Evolutionary conservation across 2,888 invertebrate species (phyloP), one percentile per base, ranked within the genome.

Genomic region (Chymomyza amoena): DNA sequence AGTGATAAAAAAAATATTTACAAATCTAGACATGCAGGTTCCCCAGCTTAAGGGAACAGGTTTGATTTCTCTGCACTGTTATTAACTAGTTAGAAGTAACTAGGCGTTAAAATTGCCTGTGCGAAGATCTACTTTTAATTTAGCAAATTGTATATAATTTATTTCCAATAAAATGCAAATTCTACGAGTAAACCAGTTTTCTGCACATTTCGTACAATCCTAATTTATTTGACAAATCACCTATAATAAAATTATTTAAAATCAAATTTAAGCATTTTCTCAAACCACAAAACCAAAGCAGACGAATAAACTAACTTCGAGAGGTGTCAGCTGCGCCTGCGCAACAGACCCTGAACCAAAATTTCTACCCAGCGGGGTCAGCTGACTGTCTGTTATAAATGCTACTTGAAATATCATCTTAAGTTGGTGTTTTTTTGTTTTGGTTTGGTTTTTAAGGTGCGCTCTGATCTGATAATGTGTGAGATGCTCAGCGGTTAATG

Each of bases 201-300:
- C 32, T 57, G 39, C 13, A 13, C 13, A 13, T 45, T 10, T 10
- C 39, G 2, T 25, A 57, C 16, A 25, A 59, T 32, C 20, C 9
- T 15, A 15, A 4, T 20, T 57, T 7, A 28, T 57, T 57, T 15
- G 15, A 20, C 28, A 18, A 57, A 57, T 20, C 16, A 9, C 9
- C 10, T 20, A 45, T 45, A 45, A 39, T 39, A 3, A 13, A 13
- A 45, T 45, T 13, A 45, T 45, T 45, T 45, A 15, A 45, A 45
- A 13, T 13, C 1, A 32, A 45, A 45, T 3, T 0, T 13, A 45
- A 13, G 13, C 13, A 13, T 2, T 45, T 45, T 13, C 10, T 20
- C 16, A 57, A n/a, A n/a, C n/a, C n/a, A 57, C 57, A 20, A 57
- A 57, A 56, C 6, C 20, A 57, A 57, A 57, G 28, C 28, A 59